Conservation (phyloP, 2,797 vertebrate genomes). For the Ibycter americanus region DNA sequence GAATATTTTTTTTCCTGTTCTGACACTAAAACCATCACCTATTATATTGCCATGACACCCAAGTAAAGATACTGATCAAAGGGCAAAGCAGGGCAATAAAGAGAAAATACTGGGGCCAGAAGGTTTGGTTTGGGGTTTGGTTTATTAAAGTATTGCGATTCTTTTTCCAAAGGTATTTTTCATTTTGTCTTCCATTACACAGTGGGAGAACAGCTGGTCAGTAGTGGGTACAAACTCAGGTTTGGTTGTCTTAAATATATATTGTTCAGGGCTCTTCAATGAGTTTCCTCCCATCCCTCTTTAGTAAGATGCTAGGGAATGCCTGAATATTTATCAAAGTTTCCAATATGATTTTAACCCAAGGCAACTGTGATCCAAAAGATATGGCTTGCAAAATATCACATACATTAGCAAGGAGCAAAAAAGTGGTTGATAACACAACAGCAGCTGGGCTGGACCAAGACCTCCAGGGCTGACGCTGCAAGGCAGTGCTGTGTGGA, state of each 20-base stretch:
- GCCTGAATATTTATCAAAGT: not conserved
- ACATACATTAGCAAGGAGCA: not conserved
- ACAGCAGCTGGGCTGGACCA: not conserved
- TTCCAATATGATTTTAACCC: not conserved
- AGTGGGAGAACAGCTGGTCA: slow-evolving; percentile 6
- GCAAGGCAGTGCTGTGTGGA: not conserved
- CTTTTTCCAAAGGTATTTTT: slow-evolving; percentile 58
- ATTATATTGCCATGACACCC: slow-evolving; percentile 55
- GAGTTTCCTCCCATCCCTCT: not conserved
- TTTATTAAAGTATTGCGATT: slow-evolving; percentile 28
- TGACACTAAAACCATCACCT: slow-evolving; percentile 63
- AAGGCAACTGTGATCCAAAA: not conserved
- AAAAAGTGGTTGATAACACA: not conserved
- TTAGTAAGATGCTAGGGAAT: not conserved
- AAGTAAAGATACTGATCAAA: slow-evolving; percentile 64
- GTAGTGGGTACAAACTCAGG: not conserved
- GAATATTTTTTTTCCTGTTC: slow-evolving; percentile 14
- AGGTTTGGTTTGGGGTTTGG: slow-evolving; percentile 10
- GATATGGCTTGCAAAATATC: not conserved
- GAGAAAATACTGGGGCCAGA: not conserved
- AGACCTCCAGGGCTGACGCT: not conserved
- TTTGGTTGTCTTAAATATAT: not conserved
- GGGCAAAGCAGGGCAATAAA: slow-evolving; percentile 56
- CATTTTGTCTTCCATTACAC: slow-evolving; percentile 19
- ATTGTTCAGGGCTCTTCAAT: not conserved